phyloP scores from a whole-genome alignment of 2,888 invertebrate genomes.

The Machimus rusticus region DNA sequence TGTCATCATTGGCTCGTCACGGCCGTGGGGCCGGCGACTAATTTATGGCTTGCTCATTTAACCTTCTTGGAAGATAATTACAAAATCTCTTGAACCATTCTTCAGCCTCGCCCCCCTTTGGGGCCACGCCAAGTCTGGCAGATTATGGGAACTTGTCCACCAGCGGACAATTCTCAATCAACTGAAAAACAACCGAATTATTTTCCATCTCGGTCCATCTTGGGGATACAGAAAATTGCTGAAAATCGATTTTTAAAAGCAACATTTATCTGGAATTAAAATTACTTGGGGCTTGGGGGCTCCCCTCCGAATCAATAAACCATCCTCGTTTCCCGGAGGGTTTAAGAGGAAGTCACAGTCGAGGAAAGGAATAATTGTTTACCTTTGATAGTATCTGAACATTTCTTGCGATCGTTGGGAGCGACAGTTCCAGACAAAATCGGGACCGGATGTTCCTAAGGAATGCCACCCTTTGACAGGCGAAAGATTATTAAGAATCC shows the following conservation, averaged over 20 bases:
- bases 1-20: neutral
- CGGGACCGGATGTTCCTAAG: neutral
- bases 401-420: neutral
- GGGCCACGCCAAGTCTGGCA: neutral
- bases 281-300: neutral
- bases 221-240: neutral
- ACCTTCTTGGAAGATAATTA: neutral
- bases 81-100: neutral
- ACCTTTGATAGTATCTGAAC: neutral
- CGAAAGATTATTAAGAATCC: neutral
- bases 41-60: neutral
- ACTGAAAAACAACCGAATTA: neutral
- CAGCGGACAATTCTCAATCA: neutral
- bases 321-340: neutral
- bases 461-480: neutral
- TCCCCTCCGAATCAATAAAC: neutral
- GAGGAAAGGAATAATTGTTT: neutral
- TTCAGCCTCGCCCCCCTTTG: neutral
- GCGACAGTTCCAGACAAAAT: neutral
- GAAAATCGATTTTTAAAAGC: neutral
- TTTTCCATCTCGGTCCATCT: neutral
- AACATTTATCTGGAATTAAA: neutral
- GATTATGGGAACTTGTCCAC: neutral
- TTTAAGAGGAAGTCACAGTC: neutral
- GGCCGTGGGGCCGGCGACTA: neutral